phyloP scores from a whole-genome alignment of 1,140 invertebrate genomes.

The Thrips palmi region DNA sequence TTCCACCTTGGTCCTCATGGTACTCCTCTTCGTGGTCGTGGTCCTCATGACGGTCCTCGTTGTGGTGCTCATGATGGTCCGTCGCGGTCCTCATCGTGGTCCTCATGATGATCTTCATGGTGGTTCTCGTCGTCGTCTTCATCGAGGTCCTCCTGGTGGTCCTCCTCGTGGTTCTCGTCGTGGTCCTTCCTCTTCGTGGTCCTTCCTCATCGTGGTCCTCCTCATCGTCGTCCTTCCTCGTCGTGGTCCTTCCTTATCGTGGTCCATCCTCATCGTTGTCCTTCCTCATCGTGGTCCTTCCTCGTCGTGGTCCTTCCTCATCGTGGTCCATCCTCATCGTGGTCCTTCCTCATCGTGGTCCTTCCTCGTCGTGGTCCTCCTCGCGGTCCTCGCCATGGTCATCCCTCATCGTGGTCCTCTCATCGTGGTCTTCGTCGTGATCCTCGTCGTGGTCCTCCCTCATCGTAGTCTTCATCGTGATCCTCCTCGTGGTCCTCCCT shows the following conservation, averaged over 20 bases:
- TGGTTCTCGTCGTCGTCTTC: not conserved
- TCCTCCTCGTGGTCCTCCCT: no score
- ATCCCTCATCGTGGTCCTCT: no score
- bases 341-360: no score
- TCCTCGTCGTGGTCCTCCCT: no score
- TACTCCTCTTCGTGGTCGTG: not conserved
- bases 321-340: not conserved
- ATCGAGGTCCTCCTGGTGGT: not conserved
- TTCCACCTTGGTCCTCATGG: no score
- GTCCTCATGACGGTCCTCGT: not conserved
- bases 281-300: not conserved
- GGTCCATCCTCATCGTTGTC: not conserved
- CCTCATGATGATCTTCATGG: conserved; percentile 6
- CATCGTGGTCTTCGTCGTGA: no score
- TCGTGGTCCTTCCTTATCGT: not conserved
- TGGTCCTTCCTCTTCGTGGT: not conserved
- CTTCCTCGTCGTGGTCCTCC: no score
- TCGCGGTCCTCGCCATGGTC: no score
- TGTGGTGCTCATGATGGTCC: conserved; percentile 1
- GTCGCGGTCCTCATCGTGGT: conserved; percentile 4
- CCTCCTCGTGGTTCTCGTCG: not conserved
- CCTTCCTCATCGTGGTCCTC: not conserved
- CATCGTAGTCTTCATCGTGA: no score
- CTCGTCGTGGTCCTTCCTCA: no score
- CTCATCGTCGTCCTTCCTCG: not conserved